Percentiles rank a stretch among this genome's conserved stretches.
Conservation (phyloP, 1,140 invertebrate genomes). For the Heliconius hermathena region DNA sequence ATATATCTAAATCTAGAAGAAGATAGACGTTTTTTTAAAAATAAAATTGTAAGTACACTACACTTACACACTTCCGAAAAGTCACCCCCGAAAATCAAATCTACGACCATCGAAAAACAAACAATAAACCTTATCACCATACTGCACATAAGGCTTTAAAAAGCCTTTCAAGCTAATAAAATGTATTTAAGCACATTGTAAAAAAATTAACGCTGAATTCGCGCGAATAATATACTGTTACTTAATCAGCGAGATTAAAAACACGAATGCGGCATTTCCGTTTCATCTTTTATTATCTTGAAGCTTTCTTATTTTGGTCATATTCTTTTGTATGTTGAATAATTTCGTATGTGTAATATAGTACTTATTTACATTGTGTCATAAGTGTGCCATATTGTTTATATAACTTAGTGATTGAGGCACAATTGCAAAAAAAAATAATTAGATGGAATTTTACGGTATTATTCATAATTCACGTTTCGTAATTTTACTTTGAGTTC, state of each 20-base stretch:
- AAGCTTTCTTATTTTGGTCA: constrained; percentile 8
- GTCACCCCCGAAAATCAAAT: too few relatives aligned
- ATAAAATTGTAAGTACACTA: neutral
- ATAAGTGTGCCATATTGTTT: neutral
- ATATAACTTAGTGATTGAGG: neutral
- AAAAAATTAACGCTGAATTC: constrained; percentile 9
- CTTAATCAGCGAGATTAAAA: constrained; percentile 30
- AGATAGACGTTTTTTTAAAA: neutral
- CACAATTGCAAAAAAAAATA: neutral
- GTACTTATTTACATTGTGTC: neutral
- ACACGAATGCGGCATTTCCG: constrained; percentile 4
- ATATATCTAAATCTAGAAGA: neutral
- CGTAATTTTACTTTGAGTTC: neutral
- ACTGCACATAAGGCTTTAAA: neutral
- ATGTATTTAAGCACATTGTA: constrained; percentile 4
- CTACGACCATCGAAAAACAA: neutral
- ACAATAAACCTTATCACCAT: neutral
- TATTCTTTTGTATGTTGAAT: constrained; percentile 7
- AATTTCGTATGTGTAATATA: neutral
- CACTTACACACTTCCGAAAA: too few relatives aligned
- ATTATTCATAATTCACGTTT: neutral
- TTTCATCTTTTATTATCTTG: constrained; percentile 10
- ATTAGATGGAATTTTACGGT: neutral
- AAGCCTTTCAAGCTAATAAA: constrained; percentile 10
- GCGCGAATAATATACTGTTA: constrained; percentile 46